Percentiles rank a stretch among this genome's conserved stretches.
phyloP scores from a whole-genome alignment of 2,113 vertebrate genomes.

The Sinocyclocheilus maitianheensis region DNA sequence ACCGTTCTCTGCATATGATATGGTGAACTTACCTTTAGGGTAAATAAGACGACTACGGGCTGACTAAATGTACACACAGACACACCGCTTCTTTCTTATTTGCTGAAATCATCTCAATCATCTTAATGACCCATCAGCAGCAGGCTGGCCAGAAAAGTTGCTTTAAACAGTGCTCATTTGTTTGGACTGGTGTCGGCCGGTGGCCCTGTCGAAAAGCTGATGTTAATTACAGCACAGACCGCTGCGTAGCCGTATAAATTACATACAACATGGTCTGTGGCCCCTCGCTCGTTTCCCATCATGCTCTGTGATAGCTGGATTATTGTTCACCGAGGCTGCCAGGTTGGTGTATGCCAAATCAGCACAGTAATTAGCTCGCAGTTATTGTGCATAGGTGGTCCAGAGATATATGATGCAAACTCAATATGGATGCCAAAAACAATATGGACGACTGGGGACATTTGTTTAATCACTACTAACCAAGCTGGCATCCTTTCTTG shows the following conservation, averaged over 20 bases:
- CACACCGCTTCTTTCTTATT: slow-evolving; percentile 47
- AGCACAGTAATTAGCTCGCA: slow-evolving; percentile 73
- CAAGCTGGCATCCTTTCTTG: slow-evolving; percentile 47
- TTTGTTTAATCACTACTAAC: slow-evolving; percentile 67
- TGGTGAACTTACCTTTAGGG: not conserved
- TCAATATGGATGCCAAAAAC: slow-evolving; percentile 47
- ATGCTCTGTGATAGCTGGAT: slow-evolving; percentile 64
- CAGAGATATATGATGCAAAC: slow-evolving; percentile 68
- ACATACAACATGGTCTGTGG: slow-evolving; percentile 63
- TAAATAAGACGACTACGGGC: slow-evolving; percentile 11
- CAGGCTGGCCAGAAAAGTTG: slow-evolving; percentile 52
- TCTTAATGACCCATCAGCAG: slow-evolving; percentile 65
- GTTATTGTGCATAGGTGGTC: slow-evolving; percentile 62
- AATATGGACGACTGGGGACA: slow-evolving; percentile 52
- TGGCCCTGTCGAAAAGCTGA: slow-evolving; percentile 64
- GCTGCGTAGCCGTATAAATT: slow-evolving; percentile 64
- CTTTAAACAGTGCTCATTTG: slow-evolving; percentile 67
- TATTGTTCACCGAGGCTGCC: slow-evolving; percentile 70
- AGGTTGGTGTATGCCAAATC: slow-evolving; percentile 68
- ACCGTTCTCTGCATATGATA: not conserved
- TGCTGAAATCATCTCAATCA: slow-evolving; percentile 61
- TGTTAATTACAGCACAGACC: slow-evolving; percentile 71
- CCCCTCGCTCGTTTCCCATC: slow-evolving; percentile 36
- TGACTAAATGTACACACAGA: not conserved
- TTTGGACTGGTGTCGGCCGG: slow-evolving; percentile 65